Base-by-base conservation (phyloP, 2,113 vertebrate species). In the Gila orcuttii region DNA sequence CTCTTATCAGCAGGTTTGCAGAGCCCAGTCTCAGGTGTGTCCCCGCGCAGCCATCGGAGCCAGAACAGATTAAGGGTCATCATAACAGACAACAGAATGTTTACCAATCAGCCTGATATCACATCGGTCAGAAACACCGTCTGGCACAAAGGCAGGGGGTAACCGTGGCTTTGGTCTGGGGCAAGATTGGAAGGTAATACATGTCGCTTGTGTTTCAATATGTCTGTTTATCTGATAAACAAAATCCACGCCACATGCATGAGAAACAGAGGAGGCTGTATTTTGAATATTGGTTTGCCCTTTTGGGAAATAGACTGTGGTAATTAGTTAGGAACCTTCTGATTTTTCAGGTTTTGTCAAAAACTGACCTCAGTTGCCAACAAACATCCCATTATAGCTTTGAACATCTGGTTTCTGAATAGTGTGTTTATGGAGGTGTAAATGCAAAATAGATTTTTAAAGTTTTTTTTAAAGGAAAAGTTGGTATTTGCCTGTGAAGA, bases 1-100 rank as follows among this genome's bases (percentile, higher is more conserved):
- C 62, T 78, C 83, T 89, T 89, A 89, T 89, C 86, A 76, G 82
- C 75, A 28, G 69, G 81, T 47, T 83, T 83, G 81, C 86, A 87
- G 73, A 59, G 81, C 73, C 39, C 33, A 55, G 74, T 78, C 60
- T 77, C 86, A 83, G 81, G 82, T 78, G 86, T 68, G 31, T 60
- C 39, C 17, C 45, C 33, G 4, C 31, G 0, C 59, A 52, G 79
- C 68, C 79, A 66, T n/a, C n/a, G 62, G 25, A 79, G 73, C 80
- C 73, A 60, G 66, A 71, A 82, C 74, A 45, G 81, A 87, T 83
- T 87, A 83, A 83, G 82, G 81, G 86, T 83, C 86, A 86, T 66
- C 31, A 52, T 52, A 86, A 76, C 86, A 68, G 60, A 86, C 45
- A 77, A 68, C 80, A 77, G 36, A 19, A 83, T 87, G 86, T 87